Evolutionary conservation across 2,888 invertebrate species (phyloP).

Genomic region (Acanthosoma haemorrhoidale): DNA sequence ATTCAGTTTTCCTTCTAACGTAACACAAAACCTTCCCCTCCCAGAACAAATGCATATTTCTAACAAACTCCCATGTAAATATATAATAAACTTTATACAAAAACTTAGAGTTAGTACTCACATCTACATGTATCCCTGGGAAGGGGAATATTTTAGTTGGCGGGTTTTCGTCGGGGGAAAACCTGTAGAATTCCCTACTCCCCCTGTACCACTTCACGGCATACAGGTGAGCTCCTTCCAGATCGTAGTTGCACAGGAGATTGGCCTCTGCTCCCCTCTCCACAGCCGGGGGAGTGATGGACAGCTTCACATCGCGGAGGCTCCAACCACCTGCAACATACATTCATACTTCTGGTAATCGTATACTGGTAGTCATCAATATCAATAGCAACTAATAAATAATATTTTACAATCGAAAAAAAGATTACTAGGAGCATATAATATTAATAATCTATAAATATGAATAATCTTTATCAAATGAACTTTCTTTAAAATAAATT

Average conservation of each 20-base stretch:
- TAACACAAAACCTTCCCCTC: too few relatives aligned
- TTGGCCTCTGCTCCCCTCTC: constrained; percentile 63
- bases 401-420: too few relatives aligned
- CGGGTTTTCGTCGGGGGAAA: constrained; percentile 68
- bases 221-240: constrained; percentile 70
- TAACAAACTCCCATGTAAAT: too few relatives aligned
- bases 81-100: background rate
- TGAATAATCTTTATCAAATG: too few relatives aligned
- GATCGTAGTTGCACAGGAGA: constrained; percentile 68
- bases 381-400: too few relatives aligned
- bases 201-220: constrained; percentile 85
- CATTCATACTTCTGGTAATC: too few relatives aligned
- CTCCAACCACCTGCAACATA: constrained; percentile 54
- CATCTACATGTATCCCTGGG: constrained; percentile 72
- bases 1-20: too few relatives aligned
- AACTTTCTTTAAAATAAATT: too few relatives aligned
- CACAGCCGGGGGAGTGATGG: constrained; percentile 65
- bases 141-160: constrained; percentile 67
- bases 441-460: too few relatives aligned
- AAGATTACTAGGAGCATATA: too few relatives aligned
- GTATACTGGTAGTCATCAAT: too few relatives aligned
- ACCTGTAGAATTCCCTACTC: constrained; percentile 76
- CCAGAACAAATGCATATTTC: too few relatives aligned
- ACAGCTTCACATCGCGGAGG: constrained; percentile 63
- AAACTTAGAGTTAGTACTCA: constrained; percentile 52